These are phyloP conservation scores for Scaptomyza tumidula DNA, from an alignment of 2,888 invertebrate genomes.

Conservation along the genomic window DNA sequence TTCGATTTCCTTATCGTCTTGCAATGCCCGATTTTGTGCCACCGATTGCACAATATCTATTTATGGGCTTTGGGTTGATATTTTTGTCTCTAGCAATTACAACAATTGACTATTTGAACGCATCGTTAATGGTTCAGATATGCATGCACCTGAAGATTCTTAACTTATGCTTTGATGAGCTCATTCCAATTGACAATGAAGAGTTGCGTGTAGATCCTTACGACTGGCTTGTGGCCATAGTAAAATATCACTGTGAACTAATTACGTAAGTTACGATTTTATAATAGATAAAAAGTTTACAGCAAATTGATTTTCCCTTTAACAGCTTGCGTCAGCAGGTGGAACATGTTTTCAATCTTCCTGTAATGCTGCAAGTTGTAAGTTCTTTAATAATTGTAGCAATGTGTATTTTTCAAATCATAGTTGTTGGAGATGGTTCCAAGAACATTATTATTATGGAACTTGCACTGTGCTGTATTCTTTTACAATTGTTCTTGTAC, in stretches of 20 bases:
- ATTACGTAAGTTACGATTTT: constrained; percentile 46
- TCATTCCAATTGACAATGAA: constrained; percentile 4
- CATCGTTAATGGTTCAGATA: constrained; percentile 73
- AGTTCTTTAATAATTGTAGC: constrained; percentile 70
- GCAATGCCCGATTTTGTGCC: constrained; percentile 64
- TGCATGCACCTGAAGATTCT: constrained; percentile 75
- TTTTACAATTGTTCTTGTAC: constrained; percentile 71
- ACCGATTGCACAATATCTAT: constrained; percentile 44
- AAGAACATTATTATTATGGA: constrained; percentile 65
- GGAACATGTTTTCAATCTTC: constrained; percentile 63
- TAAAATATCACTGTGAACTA: constrained; percentile 68
- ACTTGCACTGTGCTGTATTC: constrained; percentile 67
- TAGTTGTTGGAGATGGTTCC: constrained; percentile 55
- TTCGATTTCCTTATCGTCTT: constrained; percentile 70
- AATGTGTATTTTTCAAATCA: constrained; percentile 74
- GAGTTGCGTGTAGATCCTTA: constrained; percentile 25
- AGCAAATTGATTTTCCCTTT: neutral
- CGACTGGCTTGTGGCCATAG: constrained; percentile 48
- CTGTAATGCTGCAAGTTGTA: constrained; percentile 71
- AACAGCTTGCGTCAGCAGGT: constrained; percentile 63
- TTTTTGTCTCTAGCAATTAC: constrained; percentile 64
- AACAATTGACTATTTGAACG: constrained; percentile 71
- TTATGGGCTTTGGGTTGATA: constrained; percentile 61
- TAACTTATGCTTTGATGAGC: constrained; percentile 67
- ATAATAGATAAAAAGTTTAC: no score